Conservation (phyloP, 2,888 invertebrate species). For the Gastracanthus pulcherrimus region DNA sequence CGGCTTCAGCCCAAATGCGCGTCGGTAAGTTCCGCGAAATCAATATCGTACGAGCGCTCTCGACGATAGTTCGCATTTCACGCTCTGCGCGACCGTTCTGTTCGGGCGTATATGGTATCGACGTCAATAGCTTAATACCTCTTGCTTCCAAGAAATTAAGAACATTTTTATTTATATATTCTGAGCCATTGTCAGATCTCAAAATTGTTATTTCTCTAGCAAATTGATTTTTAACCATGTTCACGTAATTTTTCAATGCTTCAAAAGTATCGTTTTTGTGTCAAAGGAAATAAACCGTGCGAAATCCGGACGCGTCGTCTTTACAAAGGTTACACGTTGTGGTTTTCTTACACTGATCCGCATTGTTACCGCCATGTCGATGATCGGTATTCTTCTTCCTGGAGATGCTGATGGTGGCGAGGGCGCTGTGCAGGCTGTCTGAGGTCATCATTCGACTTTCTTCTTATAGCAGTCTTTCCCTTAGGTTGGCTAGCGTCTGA, state of each 20-base stretch:
- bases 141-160: constrained; percentile 22
- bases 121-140: constrained; percentile 55
- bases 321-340: no score
- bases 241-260: not conserved
- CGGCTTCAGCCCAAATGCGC: constrained; percentile 56
- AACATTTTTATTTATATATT: constrained; percentile 38
- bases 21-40: constrained; percentile 45
- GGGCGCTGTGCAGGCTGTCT: constrained; percentile 57
- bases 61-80: constrained; percentile 60
- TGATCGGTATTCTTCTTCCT: constrained; percentile 61
- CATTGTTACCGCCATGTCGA: not conserved
- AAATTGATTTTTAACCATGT: constrained; percentile 45
- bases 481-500: not conserved
- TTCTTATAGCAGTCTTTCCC: not conserved
- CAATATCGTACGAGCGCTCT: constrained; percentile 58
- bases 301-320: constrained; percentile 41
- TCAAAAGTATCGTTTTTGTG: constrained; percentile 45
- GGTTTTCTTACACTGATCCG: no score
- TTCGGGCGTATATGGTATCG: constrained; percentile 59
- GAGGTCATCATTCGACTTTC: constrained; percentile 2
- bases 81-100: constrained; percentile 60
- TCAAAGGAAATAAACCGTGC: constrained; percentile 20
- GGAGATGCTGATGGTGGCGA: constrained; percentile 54
- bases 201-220: constrained; percentile 35
- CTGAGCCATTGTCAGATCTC: constrained; percentile 48